Evolutionary conservation across 2,888 invertebrate genomes (phyloP), one percentile per base, ranked within the genome.

Genomic region (Amphimallon solstitiale): DNA sequence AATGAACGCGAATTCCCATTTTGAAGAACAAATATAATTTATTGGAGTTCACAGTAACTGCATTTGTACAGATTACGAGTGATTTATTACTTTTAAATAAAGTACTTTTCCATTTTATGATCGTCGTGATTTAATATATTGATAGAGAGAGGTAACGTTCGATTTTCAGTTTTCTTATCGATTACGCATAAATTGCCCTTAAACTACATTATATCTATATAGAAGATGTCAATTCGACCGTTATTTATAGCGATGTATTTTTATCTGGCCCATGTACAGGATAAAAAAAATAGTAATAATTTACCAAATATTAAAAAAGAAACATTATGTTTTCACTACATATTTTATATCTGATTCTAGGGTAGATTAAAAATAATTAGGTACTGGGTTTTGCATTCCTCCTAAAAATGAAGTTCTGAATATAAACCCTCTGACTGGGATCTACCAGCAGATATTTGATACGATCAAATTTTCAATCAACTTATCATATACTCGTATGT

Each of bases 1-100:
- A 80, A 80, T 80, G 79, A 80, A 80, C 80, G 80, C 76, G 75
- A 76, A 79, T 79, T 79, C 79, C 80, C 78, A 78, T 80, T 80
- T 80, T 79, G 79, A 80, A 79, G 80, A 80, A 80, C 80, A 77
- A 78, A 78, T 77, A 77, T 77, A 79, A 80, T 80, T 80, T 80
- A 80, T 77, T 75, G 78, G 70, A 71, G 71, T 71, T 70, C 67
- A 68, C 68, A 67, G 69, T 70, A 70, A 71, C 71, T 72, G 71
- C 71, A 72, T 72, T 71, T 72, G 72, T 72, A 72, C 72, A 72
- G 72, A 72, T 72, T 72, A 72, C 71, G 68, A 64, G 49, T 72
- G 72, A 72, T 72, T 72, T 72, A 72, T 71, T 54, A 66, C 70
- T 71, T 72, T 72, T 72, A 71, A 71, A 72, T 72, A 72, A 72